phyloP scores from a whole-genome alignment of 2,888 invertebrate genomes.

The Leucophora obtusa region DNA sequence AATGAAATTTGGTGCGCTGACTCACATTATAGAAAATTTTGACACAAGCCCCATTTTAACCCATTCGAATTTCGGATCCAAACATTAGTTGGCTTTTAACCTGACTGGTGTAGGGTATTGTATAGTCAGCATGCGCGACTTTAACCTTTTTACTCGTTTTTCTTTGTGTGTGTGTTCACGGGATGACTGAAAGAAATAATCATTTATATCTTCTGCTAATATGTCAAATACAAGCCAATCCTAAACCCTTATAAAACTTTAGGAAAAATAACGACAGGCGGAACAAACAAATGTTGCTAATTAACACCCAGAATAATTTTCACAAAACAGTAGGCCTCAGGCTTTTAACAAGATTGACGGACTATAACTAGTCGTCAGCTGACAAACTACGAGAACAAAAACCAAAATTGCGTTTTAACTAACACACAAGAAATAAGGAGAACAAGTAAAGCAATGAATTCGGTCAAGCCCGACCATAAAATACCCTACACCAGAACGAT shows the following conservation, averaged over 20 bases:
- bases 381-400: conserved; percentile 23
- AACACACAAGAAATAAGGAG: conserved; percentile 9
- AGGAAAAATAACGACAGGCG: neutral
- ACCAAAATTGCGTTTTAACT: conserved; percentile 5
- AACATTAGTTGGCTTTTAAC: too few relatives aligned
- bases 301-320: conserved; percentile 53
- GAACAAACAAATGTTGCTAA: conserved; percentile 45
- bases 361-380: conserved; percentile 9
- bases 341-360: conserved; percentile 54
- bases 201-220: neutral
- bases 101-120: too few relatives aligned
- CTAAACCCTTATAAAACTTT: neutral
- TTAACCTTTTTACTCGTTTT: too few relatives aligned
- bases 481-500: too few relatives aligned
- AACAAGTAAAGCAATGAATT: conserved; percentile 14
- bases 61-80: too few relatives aligned
- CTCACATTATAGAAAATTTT: too few relatives aligned
- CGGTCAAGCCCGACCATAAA: too few relatives aligned
- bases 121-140: too few relatives aligned
- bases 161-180: too few relatives aligned
- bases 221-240: neutral
- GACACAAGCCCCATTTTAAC: too few relatives aligned
- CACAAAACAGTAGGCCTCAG: conserved; percentile 30
- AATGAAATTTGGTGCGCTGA: too few relatives aligned
- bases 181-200: too few relatives aligned